Evolutionary conservation across 2,797 vertebrate species (phyloP).

Genomic region (Esox lucius): DNA sequence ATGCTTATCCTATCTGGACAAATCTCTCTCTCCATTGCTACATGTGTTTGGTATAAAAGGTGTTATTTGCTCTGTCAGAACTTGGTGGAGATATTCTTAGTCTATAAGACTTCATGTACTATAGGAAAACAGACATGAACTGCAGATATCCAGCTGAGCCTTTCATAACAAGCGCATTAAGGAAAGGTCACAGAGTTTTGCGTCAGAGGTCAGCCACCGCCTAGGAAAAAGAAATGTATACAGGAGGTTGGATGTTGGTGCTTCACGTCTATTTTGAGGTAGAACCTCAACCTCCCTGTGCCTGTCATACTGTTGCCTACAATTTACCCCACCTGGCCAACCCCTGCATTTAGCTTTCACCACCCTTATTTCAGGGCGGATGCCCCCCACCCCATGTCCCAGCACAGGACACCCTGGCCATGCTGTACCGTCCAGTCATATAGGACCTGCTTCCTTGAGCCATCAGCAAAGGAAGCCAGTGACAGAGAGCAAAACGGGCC

Average conservation of each 20-base stretch:
- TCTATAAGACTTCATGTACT: neutral
- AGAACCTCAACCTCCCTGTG: neutral
- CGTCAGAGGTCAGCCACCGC: neutral
- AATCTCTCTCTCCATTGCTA: neutral
- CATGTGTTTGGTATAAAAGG: neutral
- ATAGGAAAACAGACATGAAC: neutral
- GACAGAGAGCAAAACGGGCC: neutral
- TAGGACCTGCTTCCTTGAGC: neutral
- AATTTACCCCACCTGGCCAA: neutral
- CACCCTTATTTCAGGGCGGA: slow-evolving; percentile 4
- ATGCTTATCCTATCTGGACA: neutral
- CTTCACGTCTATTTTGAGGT: neutral
- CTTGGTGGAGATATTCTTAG: neutral
- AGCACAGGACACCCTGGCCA: neutral
- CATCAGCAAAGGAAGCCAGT: neutral
- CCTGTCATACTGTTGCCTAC: neutral
- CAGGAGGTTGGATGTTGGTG: neutral
- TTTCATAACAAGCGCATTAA: neutral
- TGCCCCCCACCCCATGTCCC: neutral
- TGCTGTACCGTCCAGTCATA: neutral
- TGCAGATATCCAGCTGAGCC: neutral
- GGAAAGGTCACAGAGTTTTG: neutral
- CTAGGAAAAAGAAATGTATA: neutral
- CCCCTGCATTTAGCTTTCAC: neutral
- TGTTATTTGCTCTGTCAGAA: neutral